Evolutionary conservation across 2,888 invertebrate genomes (phyloP).

Genomic region (Julus scandinavius): DNA sequence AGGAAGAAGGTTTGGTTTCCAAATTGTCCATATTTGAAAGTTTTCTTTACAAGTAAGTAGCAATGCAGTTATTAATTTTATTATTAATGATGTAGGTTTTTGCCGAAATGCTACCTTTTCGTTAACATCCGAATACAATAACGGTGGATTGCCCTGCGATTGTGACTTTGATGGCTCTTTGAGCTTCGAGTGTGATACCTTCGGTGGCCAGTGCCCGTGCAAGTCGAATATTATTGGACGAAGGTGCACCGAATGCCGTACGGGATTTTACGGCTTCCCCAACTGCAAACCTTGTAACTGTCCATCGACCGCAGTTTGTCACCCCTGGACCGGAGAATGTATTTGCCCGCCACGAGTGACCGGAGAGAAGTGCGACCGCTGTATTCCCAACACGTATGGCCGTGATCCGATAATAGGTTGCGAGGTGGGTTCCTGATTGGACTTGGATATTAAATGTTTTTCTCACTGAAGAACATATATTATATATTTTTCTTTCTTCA

Average conservation of each 20-base stretch:
- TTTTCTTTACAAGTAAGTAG: not conserved
- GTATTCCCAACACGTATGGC: conserved; percentile 88
- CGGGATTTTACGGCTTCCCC: conserved; percentile 96
- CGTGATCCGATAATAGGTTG: conserved; percentile 95
- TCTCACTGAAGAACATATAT: not conserved
- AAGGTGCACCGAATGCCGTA: conserved; percentile 81
- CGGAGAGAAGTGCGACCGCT: conserved; percentile 89
- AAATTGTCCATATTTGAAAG: not conserved
- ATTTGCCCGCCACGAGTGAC: conserved; percentile 91
- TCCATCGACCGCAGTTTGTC: conserved; percentile 83
- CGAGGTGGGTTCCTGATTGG: conserved; percentile 68
- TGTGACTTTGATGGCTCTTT: conserved; percentile 89
- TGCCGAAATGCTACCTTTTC: conserved; percentile 93
- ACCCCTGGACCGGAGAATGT: conserved; percentile 81
- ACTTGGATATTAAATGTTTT: not conserved
- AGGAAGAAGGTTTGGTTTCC: conserved; percentile 71
- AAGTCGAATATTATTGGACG: conserved; percentile 93
- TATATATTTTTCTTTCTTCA: not conserved
- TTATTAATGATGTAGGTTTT: conserved; percentile 73
- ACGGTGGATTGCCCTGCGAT: conserved; percentile 82
- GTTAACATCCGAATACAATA: conserved; percentile 93
- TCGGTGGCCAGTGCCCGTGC: conserved; percentile 97
- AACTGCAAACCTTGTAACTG: conserved; percentile 90
- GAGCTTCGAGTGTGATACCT: conserved; percentile 88
- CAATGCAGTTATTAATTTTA: not conserved